Evolutionary conservation across 1,140 invertebrate species (phyloP), one percentile per base, ranked within the genome.

Genomic region (Aethina tumida): DNA sequence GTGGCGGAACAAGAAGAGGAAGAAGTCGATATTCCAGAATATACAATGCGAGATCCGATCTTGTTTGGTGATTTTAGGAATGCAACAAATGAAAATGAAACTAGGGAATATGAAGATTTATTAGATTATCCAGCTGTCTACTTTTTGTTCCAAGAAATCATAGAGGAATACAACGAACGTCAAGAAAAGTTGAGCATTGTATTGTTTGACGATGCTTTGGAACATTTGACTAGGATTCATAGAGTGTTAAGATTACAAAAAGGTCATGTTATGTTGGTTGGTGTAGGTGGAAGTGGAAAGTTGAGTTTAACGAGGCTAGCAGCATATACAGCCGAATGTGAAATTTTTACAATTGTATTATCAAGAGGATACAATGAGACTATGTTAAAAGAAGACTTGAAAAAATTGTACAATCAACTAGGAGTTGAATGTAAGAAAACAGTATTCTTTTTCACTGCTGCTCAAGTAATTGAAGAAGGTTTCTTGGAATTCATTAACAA

Each of bases 401-500:
- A 91, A 56, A 66, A 67, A 26, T 59, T 93, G 0, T 91, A 84
- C 54, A 78, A 73, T 38, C 69, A 74, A 49, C 62, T 84, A 2
- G 88, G 87, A 0, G 74, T 83, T 0, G 79, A 86, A 4, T 77
- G 80, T 21, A 83, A 86, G 55, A 77, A 74, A 29, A 76, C 77
- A 0, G 81, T 86, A 0, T 93, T 95, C 52, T 57, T 93, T 0
- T 91, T 93, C 47, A 84, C 81, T 0, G 79, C 82, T 18, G 74
- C 82, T 8, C 83, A 92, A 74, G 69, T 86, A 41, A 60, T 74
- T 1, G 74, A 82, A 45, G 80, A 84, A 67, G 79, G 83, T 16
- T 93, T 93, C 60, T 58, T 93, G 36, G 90, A 93, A 61, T 68
- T 87, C 37, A 84, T 93, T 27, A 93, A 93, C 60, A 93, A 91